A percentile compares a stretch with the other conserved stretches of the same genome.
These are phyloP conservation scores for Oryzias curvinotus DNA, from an alignment of 2,113 vertebrate genomes.

Conservation along the genomic window DNA sequence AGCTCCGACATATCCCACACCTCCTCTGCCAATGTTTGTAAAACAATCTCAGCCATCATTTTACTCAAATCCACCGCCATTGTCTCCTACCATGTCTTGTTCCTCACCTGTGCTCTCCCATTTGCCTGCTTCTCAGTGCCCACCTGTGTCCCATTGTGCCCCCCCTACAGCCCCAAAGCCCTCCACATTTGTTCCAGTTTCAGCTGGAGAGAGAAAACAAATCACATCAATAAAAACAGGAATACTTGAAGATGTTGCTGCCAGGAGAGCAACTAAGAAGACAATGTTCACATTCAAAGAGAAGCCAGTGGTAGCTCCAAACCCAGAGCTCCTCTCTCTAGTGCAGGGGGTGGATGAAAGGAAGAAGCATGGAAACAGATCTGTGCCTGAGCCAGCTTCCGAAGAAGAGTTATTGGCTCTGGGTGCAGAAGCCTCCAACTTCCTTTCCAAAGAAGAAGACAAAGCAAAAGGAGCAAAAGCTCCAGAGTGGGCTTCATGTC, in stretches of 20 bases:
- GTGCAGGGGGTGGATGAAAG: slow-evolving; percentile 88
- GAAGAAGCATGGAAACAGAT: slow-evolving; percentile 82
- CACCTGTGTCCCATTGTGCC: slow-evolving; percentile 79
- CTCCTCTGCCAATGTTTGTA: slow-evolving; percentile 68
- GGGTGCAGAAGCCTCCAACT: slow-evolving; percentile 95
- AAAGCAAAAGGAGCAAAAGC: slow-evolving; percentile 50
- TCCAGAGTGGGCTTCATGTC: slow-evolving; percentile 90
- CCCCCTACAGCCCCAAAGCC: slow-evolving; percentile 70
- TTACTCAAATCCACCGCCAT: slow-evolving; percentile 76
- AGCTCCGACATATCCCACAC: slow-evolving; percentile 60
- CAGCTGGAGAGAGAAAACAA: slow-evolving; percentile 44
- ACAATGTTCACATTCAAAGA: slow-evolving; percentile 98
- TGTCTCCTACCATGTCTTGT: slow-evolving; percentile 63
- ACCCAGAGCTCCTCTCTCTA: slow-evolving; percentile 91
- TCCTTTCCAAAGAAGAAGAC: slow-evolving; percentile 76
- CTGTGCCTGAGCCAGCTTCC: slow-evolving; percentile 71
- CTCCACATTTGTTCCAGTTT: slow-evolving; percentile 62
- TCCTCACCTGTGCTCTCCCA: slow-evolving; percentile 67
- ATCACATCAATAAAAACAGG: slow-evolving; percentile 80
- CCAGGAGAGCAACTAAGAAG: slow-evolving; percentile 78
- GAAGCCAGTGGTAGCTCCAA: slow-evolving; percentile 89
- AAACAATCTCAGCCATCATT: slow-evolving; percentile 67
- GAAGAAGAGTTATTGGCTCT: slow-evolving; percentile 92
- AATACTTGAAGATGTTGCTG: slow-evolving; percentile 84
- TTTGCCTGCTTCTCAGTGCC: slow-evolving; percentile 62